A percentile compares a stretch with the other conserved stretches of the same genome.
phyloP scores from a whole-genome alignment of 2,797 vertebrate genomes.

The Leucoraja ocellata region DNA sequence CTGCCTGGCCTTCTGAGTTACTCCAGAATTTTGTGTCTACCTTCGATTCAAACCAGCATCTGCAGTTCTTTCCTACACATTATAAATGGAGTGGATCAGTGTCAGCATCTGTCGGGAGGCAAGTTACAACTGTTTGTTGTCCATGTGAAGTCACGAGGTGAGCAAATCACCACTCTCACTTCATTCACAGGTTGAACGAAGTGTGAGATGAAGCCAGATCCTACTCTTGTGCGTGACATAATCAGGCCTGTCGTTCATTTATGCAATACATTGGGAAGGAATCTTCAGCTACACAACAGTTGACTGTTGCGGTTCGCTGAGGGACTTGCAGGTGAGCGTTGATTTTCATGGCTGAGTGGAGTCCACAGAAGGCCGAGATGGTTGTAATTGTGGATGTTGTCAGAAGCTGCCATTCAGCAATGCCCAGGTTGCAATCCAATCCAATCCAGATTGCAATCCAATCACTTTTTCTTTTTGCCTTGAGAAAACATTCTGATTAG shows the following conservation, averaged over 20 bases:
- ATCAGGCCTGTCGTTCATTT: not conserved
- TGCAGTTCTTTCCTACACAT: too few species aligned
- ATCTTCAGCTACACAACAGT: not conserved
- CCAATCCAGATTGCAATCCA: not conserved
- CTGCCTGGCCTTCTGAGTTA: too few species aligned
- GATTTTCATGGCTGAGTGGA: not conserved
- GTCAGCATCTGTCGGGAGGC: not conserved
- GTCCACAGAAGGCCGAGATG: not conserved
- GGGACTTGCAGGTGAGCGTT: not conserved
- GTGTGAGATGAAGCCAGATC: not conserved
- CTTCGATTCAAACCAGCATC: too few species aligned
- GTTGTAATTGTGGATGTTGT: slow-evolving; percentile 7
- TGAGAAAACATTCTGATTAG: not conserved
- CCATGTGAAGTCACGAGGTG: not conserved
- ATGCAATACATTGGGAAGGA: not conserved
- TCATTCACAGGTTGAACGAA: not conserved
- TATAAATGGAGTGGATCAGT: too few species aligned
- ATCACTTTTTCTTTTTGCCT: not conserved
- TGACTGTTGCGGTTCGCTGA: not conserved
- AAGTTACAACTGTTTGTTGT: not conserved
- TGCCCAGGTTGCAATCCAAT: not conserved
- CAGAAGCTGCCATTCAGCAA: not conserved
- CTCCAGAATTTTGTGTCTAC: too few species aligned
- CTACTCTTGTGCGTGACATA: not conserved
- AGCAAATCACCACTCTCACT: not conserved